Base-by-base conservation (phyloP, 1,140 invertebrate genomes). In the Mizuhopecten yessoensis region DNA sequence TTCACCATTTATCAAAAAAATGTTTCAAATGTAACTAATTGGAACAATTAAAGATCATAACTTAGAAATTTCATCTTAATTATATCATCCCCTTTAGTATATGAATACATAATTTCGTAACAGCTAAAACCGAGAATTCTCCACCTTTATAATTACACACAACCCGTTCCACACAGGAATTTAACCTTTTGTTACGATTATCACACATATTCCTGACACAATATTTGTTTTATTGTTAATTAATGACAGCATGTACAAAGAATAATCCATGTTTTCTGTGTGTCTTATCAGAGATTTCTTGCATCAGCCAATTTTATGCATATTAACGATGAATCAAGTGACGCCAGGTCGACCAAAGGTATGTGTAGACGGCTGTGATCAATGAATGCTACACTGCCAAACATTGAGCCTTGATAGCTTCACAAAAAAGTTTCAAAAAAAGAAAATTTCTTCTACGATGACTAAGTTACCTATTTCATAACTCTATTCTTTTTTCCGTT, bases 221-320 rank as follows among this genome's bases (percentile, higher is more conserved):
- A 75, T 75, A 75, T 75, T n/a, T 29, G 57, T 29, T 75, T 75
- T n/a, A 29, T 23, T 7, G 57, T 2, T 75, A 75, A 75, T 75
- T 75, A 75, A 75, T 75, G 57, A 75, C n/a, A 75, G 57, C 57
- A 75, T 75, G 57, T 75, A 75, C 57, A 75, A 29, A n/a, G 57
- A 75, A 75, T 75, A 29, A 75, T 75, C 57, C n/a, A 29, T 57
- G 57, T 75, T 5, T 29, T 75, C n/a, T 75, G 23, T 0, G 0
- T 23, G n/a, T 75, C 23, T 75, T 75, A 75, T 75, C 57, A 75
- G 23, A 29, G 29, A 75, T 75, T 75, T 75, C 57, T 75, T 75
- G 57, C 57, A 75, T 75, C 57, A 75, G 57, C n/a, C n/a, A 29
- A 75, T 75, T 75, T 75, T 75, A 75, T 75, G 57, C 57, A 75